Percentiles rank a stretch among this genome's conserved stretches.
These are phyloP conservation scores for Catharus fuscescens DNA, from an alignment of 2,113 vertebrate species.

Conservation along the genomic window DNA sequence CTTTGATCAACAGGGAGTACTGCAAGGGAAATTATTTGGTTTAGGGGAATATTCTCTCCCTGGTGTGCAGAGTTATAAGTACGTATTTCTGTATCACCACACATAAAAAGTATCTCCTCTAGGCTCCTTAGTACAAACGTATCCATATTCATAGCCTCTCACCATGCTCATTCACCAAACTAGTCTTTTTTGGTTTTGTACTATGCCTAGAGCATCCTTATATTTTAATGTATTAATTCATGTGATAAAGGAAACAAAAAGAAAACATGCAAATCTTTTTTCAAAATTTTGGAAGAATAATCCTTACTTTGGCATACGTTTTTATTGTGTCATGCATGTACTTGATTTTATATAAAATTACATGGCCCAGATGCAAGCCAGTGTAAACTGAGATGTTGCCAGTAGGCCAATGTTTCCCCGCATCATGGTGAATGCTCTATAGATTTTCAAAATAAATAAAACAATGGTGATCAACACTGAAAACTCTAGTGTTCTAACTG, in stretches of 20 bases:
- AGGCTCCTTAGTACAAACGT: background rate
- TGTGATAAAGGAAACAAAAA: background rate
- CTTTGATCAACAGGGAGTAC: conserved; percentile 73
- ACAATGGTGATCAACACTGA: background rate
- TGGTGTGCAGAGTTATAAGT: conserved; percentile 16
- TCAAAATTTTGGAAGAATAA: background rate
- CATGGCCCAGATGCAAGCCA: background rate
- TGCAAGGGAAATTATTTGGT: conserved; percentile 34
- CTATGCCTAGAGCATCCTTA: background rate
- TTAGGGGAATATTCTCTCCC: conserved; percentile 32
- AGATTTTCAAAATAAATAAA: background rate
- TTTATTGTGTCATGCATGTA: background rate
- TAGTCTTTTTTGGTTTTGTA: conserved; percentile 1
- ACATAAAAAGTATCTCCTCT: conserved; percentile 40
- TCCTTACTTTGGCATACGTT: background rate
- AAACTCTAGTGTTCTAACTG: background rate
- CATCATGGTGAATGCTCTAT: background rate
- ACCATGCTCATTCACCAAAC: conserved; percentile 21
- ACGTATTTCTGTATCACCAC: background rate
- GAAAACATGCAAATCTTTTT: background rate
- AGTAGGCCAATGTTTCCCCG: background rate
- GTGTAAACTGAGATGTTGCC: background rate
- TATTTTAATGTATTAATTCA: background rate
- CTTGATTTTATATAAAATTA: background rate
- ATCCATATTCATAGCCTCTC: conserved; percentile 36